These are phyloP conservation scores for Microctenopoma lineatum DNA, from an alignment of 2,797 vertebrate genomes.

Conservation along the genomic window DNA sequence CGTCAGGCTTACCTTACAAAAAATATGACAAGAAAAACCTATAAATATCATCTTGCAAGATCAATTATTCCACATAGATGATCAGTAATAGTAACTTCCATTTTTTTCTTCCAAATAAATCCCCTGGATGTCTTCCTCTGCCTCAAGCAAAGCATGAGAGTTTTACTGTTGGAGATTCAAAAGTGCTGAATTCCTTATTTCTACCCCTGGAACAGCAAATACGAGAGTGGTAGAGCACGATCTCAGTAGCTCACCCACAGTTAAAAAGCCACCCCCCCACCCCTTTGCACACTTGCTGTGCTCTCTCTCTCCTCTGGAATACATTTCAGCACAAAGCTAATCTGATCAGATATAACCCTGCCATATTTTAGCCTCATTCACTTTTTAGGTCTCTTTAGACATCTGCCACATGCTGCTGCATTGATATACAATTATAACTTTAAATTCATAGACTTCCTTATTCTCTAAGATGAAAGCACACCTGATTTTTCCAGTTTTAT, in stretches of 20 bases:
- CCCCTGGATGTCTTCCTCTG: slow-evolving; percentile 17
- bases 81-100: background rate
- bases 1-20: slow-evolving; percentile 71
- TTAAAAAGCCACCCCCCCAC: slow-evolving; percentile 64
- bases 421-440: background rate
- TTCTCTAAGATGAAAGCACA: background rate
- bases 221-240: slow-evolving; percentile 34
- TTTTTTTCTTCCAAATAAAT: slow-evolving; percentile 15
- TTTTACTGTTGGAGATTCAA: slow-evolving; percentile 1
- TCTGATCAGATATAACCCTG: slow-evolving; percentile 60
- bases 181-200: slow-evolving; percentile 28
- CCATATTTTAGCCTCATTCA: slow-evolving; percentile 39
- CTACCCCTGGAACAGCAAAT: slow-evolving; percentile 18
- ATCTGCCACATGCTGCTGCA: slow-evolving; percentile 20
- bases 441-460: background rate
- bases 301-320: slow-evolving; percentile 63
- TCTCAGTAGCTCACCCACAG: slow-evolving; percentile 55
- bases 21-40: slow-evolving; percentile 39
- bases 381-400: slow-evolving; percentile 22
- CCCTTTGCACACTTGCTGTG: slow-evolving; percentile 33
- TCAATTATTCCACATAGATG: slow-evolving; percentile 30
- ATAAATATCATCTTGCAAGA: slow-evolving; percentile 49
- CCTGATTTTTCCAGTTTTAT: background rate
- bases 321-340: slow-evolving; percentile 69
- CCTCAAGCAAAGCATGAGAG: slow-evolving; percentile 12